Evolutionary conservation across 2,888 invertebrate species (phyloP), one percentile per base, ranked within the genome.

Genomic region (Acleris emargana): DNA sequence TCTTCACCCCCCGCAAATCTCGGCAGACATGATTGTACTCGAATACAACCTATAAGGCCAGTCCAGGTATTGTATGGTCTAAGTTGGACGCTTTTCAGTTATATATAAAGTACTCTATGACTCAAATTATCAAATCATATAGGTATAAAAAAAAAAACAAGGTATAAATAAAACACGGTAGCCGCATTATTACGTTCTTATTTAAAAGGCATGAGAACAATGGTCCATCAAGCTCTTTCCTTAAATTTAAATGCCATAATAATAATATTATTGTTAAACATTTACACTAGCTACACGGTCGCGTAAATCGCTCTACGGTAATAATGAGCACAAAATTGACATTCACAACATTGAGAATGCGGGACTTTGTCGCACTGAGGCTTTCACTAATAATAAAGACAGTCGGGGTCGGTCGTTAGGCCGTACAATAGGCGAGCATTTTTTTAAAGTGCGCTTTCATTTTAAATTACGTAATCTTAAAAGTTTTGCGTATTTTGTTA

Each of bases 191-290:
- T 73, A 74, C 67, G 75, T 75, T 72, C 73, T 81, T 83, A 81
- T 76, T 67, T 76, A 82, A 75, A 86, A 86, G 84, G 86, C 91
- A 80, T 80, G 91, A 88, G 90, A 90, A 91, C 91, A 89, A 88
- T 83, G 87, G 90, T 91, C 85, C 91, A 84, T 81, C 91, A 85
- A 88, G 89, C 90, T 88, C 86, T 80, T 71, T 82, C 70, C 79
- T 80, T 81, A 81, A 64, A 80, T 72, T 73, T 78, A 80, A 75
- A 73, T 74, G 77, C 76, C 38, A 54, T 54, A 54, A 61, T 80
- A 80, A 75, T 78, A 81, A 81, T 85, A 79, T 64, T 85, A 25
- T 38, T 81, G 79, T 86, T 76, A 85, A 86, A 82, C 82, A 83
- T 86, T 81, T 77, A 76, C 73, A 76, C 80, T 89, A 89, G 76